Evolutionary conservation across 64 coral and sea anemone species (phyloP), one percentile per base, ranked within the genome.

Genomic region (Montipora capricornis): DNA sequence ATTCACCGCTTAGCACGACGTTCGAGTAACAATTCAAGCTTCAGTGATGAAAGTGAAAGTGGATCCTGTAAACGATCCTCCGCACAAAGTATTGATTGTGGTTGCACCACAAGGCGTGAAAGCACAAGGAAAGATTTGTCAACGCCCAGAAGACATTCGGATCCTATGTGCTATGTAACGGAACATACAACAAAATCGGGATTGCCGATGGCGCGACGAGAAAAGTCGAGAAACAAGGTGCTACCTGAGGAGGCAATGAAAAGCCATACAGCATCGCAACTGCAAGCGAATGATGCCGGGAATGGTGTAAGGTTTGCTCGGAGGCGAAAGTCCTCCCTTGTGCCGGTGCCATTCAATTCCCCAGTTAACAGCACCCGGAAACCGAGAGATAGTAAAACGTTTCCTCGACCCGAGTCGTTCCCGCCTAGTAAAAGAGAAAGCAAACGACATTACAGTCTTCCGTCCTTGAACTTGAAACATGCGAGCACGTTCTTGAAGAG

Each of bases 1-100:
- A 71, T 86, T 86, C 82, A 86, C 45, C 62, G 82, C 82, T 86
- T 86, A 73, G 67, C 82, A 20, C 66, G 47, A 5, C 46, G 62
- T 86, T 50, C 64, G 47, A 73, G 37, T 86, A 64, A 86, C 82
- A 73, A 66, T 14, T 78, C 11, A 13, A 78, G 76, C 19, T 45
- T 78, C 15, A 49, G 76, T 66, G 47, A 49, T 86, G 82, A 86
- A 86, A 86, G 82, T 71, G 82, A 70, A 86, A 86, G 66, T 24
- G 66, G 44, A 9, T 70, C 5, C 68, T 68, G 66, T 45, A 86
- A 86, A 73, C 44, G 82, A 86, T 15, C 82, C 49, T 49, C 66
- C 61, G 45, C 68, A 16, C 48, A 71, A 24, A 73, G 46, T 8
- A 47, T 20, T 17, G 64, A 86, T 14, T 14, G 44, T 67, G 60